A percentile compares a stretch with the other conserved stretches of the same genome.
phyloP scores from a whole-genome alignment of 2,888 invertebrate genomes.

The Dynastes tityus region DNA sequence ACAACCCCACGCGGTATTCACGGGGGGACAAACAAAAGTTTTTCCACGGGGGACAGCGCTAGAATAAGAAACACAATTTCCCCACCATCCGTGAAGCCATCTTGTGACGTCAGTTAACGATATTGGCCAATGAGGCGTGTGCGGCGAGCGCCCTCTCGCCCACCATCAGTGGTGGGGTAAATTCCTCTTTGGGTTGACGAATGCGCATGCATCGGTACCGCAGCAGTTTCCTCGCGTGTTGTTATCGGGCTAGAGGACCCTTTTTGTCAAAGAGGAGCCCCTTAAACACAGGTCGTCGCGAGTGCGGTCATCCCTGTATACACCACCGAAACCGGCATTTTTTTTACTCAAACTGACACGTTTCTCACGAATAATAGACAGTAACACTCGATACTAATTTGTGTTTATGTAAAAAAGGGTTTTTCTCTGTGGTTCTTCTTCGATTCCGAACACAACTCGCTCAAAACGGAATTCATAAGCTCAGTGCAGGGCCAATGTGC shows the following conservation, averaged over 20 bases:
- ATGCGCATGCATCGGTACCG: conserved; percentile 57
- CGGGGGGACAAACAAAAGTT: conserved; percentile 49
- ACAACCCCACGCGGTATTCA: conserved; percentile 21
- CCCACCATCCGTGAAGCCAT: conserved; percentile 64
- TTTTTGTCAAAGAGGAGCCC: conserved; percentile 29
- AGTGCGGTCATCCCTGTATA: conserved; percentile 21
- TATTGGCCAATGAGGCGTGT: conserved; percentile 61
- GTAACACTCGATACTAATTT: background rate
- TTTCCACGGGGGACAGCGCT: conserved; percentile 54
- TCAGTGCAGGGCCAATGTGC: conserved; percentile 68
- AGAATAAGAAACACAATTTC: conserved; percentile 57
- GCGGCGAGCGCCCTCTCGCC: conserved; percentile 45
- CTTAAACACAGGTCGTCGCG: conserved; percentile 21
- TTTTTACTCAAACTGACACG: too few species aligned
- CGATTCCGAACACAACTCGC: conserved; percentile 23
- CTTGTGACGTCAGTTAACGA: conserved; percentile 65
- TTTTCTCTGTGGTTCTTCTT: conserved; percentile 14
- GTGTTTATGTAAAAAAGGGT: background rate
- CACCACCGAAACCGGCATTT: background rate
- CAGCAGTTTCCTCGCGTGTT: conserved; percentile 60
- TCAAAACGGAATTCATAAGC: conserved; percentile 67
- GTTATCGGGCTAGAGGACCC: conserved; percentile 54
- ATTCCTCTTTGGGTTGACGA: conserved; percentile 54
- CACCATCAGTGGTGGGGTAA: conserved; percentile 47
- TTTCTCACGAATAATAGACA: too few species aligned